phyloP scores from a whole-genome alignment of 2,888 invertebrate genomes.

The Neoascia interrupta region DNA sequence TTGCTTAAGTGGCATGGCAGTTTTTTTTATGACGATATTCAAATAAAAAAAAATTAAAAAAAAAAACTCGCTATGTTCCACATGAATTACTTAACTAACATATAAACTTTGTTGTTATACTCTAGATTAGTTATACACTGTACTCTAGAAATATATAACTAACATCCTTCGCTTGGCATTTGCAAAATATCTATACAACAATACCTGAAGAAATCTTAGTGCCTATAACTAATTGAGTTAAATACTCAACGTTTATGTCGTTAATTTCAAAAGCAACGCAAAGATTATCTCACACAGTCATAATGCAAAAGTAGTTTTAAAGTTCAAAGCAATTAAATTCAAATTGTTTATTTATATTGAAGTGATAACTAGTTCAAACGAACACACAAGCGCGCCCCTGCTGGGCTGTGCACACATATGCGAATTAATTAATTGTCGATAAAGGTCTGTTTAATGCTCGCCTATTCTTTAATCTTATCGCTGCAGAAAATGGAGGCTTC shows the following conservation, averaged over 20 bases:
- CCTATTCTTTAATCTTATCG: constrained; percentile 51
- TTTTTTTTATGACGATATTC: no score
- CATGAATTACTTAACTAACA: no score
- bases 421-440: constrained; percentile 51
- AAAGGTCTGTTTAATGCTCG: constrained; percentile 27
- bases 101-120: no score
- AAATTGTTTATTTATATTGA: constrained; percentile 8
- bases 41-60: no score
- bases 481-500: constrained; percentile 5
- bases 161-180: no score
- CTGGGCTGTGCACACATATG: neutral
- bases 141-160: neutral
- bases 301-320: neutral
- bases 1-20: no score
- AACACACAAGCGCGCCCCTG: neutral
- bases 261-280: no score
- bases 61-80: no score
- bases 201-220: no score
- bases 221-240: no score
- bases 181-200: no score
- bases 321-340: constrained; percentile 34
- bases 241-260: no score
- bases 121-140: neutral
- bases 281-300: neutral
- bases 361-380: constrained; percentile 27